phyloP scores from a whole-genome alignment of 2,888 invertebrate species.

The Synergus gifuensis region DNA sequence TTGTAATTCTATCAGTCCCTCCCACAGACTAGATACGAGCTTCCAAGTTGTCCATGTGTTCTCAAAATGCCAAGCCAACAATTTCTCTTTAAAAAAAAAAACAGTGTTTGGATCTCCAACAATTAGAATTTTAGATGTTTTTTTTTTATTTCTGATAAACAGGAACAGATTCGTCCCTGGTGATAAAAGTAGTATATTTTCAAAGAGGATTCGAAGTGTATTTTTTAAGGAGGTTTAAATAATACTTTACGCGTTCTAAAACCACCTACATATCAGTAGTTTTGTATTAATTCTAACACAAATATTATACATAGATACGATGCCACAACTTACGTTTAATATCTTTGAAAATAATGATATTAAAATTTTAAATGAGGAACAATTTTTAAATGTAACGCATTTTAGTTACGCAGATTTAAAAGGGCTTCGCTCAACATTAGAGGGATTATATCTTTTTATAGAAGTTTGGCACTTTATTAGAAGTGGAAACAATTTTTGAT shows the following conservation, averaged over 20 bases:
- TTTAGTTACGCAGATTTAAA: neutral
- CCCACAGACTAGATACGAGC: conserved; percentile 61
- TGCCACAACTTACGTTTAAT: neutral
- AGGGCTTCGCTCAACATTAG: conserved; percentile 38
- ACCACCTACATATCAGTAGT: conserved; percentile 52
- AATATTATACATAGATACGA: neutral
- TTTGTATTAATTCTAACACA: conserved; percentile 30
- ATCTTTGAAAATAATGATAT: neutral
- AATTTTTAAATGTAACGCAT: neutral
- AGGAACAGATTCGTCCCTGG: conserved; percentile 44
- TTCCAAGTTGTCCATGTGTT: conserved; percentile 66
- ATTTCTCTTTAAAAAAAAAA: conserved; percentile 22
- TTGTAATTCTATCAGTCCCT: conserved; percentile 59
- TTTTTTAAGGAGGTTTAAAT: conserved; percentile 46
- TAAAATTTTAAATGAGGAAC: neutral
- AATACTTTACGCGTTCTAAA: conserved; percentile 43
- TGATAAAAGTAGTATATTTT: conserved; percentile 47
- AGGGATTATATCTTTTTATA: conserved; percentile 45
- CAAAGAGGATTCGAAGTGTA: conserved; percentile 46
- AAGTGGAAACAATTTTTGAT: conserved; percentile 10
- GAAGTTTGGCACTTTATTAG: neutral
- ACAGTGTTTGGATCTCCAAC: neutral
- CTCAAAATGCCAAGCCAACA: conserved; percentile 55
- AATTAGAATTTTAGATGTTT: neutral
- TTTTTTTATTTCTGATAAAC: conserved; percentile 41